A percentile compares a stretch with the other conserved stretches of the same genome.
These are phyloP conservation scores for Contarinia nasturtii DNA, from an alignment of 1,140 invertebrate genomes.

Conservation along the genomic window DNA sequence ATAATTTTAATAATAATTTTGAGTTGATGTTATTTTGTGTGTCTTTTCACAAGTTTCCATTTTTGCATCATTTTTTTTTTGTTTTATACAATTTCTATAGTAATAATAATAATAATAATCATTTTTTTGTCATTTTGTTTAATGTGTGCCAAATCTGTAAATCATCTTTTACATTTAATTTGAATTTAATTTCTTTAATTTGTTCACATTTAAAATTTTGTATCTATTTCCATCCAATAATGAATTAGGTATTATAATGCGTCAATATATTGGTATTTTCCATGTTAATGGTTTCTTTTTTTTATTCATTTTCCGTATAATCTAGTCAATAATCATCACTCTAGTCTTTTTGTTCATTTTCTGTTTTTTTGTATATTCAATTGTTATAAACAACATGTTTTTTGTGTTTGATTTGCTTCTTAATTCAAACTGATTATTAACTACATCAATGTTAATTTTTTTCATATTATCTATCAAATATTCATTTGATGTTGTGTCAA, in stretches of 20 bases:
- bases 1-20: constrained; percentile 17
- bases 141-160: too few relatives aligned
- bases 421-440: constrained; percentile 1
- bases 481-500: not conserved
- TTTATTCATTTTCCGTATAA: not conserved
- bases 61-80: not conserved
- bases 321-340: not conserved
- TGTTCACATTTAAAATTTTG: too few relatives aligned
- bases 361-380: constrained; percentile 11
- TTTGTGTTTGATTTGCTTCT: constrained; percentile 2
- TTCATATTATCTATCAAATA: constrained; percentile 1
- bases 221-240: too few relatives aligned
- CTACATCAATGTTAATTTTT: not conserved
- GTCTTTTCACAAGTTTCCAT: too few relatives aligned
- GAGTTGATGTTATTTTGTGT: not conserved
- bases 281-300: too few relatives aligned
- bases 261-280: not conserved
- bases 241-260: not conserved
- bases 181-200: too few relatives aligned
- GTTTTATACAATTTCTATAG: not conserved
- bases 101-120: not conserved
- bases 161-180: not conserved
- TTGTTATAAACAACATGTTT: constrained; percentile 4
- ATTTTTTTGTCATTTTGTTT: not conserved
- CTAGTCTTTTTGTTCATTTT: constrained; percentile 11